Evolutionary conservation across 2,113 vertebrate species (phyloP).

Genomic region (Chunga burmeisteri): DNA sequence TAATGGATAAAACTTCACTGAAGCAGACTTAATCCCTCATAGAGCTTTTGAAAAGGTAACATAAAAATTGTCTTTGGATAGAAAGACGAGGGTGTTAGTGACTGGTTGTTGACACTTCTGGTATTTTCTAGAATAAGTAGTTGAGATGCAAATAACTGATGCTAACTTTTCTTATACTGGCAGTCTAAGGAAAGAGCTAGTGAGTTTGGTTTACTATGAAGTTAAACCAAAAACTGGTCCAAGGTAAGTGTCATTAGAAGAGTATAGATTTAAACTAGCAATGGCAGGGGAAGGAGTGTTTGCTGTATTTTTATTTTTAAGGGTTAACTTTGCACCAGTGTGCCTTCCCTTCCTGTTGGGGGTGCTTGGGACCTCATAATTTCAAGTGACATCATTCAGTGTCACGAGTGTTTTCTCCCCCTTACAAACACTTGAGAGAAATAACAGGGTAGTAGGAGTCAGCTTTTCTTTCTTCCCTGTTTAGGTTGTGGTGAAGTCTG

Average conservation of each 20-base stretch:
- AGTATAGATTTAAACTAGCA: conserved; percentile 50
- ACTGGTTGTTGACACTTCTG: conserved; percentile 44
- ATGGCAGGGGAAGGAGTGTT: conserved; percentile 41
- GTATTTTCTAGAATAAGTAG: conserved; percentile 57
- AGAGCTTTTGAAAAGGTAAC: conserved; percentile 24
- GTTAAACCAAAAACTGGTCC: conserved; percentile 50
- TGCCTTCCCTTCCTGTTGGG: conserved; percentile 75
- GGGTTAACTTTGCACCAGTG: conserved; percentile 74
- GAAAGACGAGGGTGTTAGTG: not conserved
- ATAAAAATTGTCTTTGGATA: conserved; percentile 20
- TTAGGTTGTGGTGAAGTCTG: conserved; percentile 43
- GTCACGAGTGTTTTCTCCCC: conserved; percentile 38
- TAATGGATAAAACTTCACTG: conserved; percentile 16
- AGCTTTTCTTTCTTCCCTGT: conserved; percentile 42
- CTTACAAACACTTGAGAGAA: conserved; percentile 58
- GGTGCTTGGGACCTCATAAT: conserved; percentile 65
- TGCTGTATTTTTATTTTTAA: conserved; percentile 47
- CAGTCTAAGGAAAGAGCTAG: conserved; percentile 34
- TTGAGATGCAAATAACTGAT: conserved; percentile 56
- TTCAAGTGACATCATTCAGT: conserved; percentile 34
- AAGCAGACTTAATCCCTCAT: conserved; percentile 26
- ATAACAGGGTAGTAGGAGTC: conserved; percentile 24
- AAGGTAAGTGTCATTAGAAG: conserved; percentile 57
- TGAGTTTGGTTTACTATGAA: conserved; percentile 40
- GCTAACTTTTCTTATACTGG: conserved; percentile 43